A percentile compares a stretch with the other conserved stretches of the same genome.
These are phyloP conservation scores for Camponotus pennsylvanicus DNA, from an alignment of 1,140 invertebrate species.

Conservation along the genomic window DNA sequence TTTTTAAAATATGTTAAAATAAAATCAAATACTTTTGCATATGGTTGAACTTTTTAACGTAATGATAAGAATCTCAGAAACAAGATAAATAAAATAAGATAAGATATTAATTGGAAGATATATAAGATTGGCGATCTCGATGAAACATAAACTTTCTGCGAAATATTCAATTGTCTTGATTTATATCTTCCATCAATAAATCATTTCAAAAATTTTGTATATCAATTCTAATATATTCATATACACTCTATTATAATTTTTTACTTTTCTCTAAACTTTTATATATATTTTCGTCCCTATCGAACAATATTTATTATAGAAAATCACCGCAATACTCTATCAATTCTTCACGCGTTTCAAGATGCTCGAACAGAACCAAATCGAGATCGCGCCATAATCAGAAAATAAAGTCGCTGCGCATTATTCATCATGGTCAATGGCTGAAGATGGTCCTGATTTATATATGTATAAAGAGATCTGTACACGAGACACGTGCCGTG, in stretches of 20 bases:
- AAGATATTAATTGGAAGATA: neutral
- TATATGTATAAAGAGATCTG: slow-evolving; percentile 8
- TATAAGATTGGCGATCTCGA: neutral
- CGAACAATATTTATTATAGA: neutral
- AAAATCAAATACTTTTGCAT: neutral
- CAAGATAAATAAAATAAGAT: neutral
- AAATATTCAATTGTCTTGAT: slow-evolving; percentile 11
- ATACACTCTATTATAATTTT: neutral
- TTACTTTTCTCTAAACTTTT: slow-evolving; percentile 5
- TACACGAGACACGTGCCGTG: slow-evolving; percentile 56
- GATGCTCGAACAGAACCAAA: neutral
- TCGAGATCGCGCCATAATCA: neutral
- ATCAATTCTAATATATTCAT: neutral
- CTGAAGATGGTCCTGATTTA: neutral
- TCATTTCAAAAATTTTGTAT: slow-evolving; percentile 1
- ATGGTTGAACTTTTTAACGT: neutral
- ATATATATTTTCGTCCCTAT: neutral
- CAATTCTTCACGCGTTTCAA: neutral
- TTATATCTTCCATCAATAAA: neutral
- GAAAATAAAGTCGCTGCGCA: neutral
- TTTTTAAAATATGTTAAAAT: neutral
- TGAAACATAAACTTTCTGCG: neutral
- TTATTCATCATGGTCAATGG: neutral
- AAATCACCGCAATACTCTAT: neutral
- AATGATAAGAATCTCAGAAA: neutral